A percentile compares a stretch with the other conserved stretches of the same genome.
Conservation (phyloP, 2,113 vertebrate genomes). For the Ceyx melanurus region DNA sequence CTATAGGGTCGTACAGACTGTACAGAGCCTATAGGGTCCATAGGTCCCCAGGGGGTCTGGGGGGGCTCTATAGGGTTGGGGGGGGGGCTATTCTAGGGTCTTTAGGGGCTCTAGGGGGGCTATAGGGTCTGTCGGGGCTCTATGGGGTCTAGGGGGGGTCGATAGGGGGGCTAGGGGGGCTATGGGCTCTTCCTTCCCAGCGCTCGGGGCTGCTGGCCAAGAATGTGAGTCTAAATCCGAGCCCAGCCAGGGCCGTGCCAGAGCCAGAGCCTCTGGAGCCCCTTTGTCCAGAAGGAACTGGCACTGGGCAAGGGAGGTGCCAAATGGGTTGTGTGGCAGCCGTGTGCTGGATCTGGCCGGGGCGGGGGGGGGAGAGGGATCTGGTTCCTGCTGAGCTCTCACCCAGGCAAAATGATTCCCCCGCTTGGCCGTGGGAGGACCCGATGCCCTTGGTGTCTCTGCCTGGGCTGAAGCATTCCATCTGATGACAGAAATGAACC, state of each 20-base stretch:
- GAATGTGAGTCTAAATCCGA: constrained; percentile 36
- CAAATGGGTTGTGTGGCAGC: constrained; percentile 59
- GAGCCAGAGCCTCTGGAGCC: constrained; percentile 48
- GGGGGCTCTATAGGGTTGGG: too few relatives aligned
- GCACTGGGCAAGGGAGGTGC: constrained; percentile 18
- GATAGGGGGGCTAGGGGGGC: background rate
- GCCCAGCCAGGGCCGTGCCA: background rate
- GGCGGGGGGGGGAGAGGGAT: background rate
- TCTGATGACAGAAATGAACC: constrained; percentile 55
- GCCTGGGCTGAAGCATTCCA: constrained; percentile 19
- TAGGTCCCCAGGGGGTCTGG: too few relatives aligned
- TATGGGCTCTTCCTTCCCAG: constrained; percentile 13
- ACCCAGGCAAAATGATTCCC: constrained; percentile 43
- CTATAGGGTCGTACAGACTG: too few relatives aligned
- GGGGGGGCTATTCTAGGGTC: too few relatives aligned
- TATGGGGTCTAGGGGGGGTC: too few relatives aligned
- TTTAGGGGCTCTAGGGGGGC: too few relatives aligned
- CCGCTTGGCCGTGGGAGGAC: background rate
- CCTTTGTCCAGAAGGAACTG: constrained; percentile 48
- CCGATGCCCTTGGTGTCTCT: constrained; percentile 5
- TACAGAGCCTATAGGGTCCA: too few relatives aligned
- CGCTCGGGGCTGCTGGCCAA: background rate
- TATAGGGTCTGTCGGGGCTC: too few relatives aligned
- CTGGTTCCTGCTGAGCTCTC: constrained; percentile 16
- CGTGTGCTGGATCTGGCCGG: constrained; percentile 9